Percentiles rank a stretch among this genome's conserved stretches.
These are phyloP conservation scores for Dexiosoma caninum DNA, from an alignment of 2,888 invertebrate species.

Conservation along the genomic window DNA sequence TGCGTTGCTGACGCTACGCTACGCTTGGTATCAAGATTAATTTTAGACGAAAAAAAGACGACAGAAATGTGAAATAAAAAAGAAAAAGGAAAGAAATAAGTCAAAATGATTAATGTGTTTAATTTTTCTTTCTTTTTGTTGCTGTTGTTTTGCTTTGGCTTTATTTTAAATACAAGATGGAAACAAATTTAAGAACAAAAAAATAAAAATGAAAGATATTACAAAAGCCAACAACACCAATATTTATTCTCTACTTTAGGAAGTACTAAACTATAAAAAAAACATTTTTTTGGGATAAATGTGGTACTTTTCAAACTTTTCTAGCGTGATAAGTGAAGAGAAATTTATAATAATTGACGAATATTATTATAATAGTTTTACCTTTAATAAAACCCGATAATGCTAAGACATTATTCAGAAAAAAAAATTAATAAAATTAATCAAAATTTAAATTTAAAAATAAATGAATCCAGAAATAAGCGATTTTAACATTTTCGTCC, in stretches of 20 bases:
- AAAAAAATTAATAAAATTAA: too few species aligned
- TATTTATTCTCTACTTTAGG: neutral
- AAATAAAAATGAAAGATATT: conserved; percentile 13
- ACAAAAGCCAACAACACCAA: neutral
- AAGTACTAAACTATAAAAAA: too few species aligned
- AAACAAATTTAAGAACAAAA: neutral
- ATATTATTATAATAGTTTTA: too few species aligned
- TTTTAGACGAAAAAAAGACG: conserved; percentile 69
- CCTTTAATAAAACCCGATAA: too few species aligned
- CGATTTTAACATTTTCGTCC: too few species aligned
- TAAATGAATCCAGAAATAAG: too few species aligned
- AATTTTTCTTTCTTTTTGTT: conserved; percentile 52
- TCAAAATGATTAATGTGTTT: conserved; percentile 76
- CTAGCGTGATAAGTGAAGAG: too few species aligned
- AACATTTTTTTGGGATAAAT: too few species aligned
- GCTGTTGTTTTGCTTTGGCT: conserved; percentile 55
- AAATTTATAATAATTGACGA: too few species aligned
- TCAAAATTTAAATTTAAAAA: too few species aligned
- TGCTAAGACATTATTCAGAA: too few species aligned
- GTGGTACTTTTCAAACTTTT: too few species aligned
- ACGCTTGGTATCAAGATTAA: conserved; percentile 74
- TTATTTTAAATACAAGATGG: conserved; percentile 49
- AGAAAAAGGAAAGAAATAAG: conserved; percentile 74
- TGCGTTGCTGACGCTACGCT: conserved; percentile 68
- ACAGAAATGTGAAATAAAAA: conserved; percentile 29